A percentile compares a stretch with the other conserved stretches of the same genome.
Evolutionary conservation across 2,888 invertebrate species (phyloP).

Genomic region (Agriopis marginaria): DNA sequence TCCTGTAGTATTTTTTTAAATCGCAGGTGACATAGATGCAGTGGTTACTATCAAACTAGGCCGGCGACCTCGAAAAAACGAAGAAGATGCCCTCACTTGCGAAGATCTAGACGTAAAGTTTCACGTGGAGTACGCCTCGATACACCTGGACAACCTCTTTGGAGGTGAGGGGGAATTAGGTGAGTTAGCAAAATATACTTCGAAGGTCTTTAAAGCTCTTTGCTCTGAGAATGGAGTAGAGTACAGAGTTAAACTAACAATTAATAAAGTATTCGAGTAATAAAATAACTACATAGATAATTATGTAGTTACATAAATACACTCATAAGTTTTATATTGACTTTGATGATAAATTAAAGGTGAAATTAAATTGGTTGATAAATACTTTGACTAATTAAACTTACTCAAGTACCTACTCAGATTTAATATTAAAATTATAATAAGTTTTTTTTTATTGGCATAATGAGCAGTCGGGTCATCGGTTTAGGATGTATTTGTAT

Average conservation of each 20-base stretch:
- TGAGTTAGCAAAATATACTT: conserved; percentile 54
- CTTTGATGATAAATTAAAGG: not conserved
- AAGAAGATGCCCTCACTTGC: conserved; percentile 86
- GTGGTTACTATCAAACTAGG: conserved; percentile 87
- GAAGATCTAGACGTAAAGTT: conserved; percentile 89
- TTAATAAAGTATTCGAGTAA: too few relatives aligned
- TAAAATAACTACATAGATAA: too few relatives aligned
- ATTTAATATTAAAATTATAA: too few relatives aligned
- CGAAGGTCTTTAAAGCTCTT: not conserved
- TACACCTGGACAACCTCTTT: conserved; percentile 90
- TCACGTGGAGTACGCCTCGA: conserved; percentile 87
- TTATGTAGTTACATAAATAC: too few relatives aligned
- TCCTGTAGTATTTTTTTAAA: not conserved
- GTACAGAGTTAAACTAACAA: too few relatives aligned
- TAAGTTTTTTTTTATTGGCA: too few relatives aligned
- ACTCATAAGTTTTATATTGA: not conserved
- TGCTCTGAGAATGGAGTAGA: not conserved
- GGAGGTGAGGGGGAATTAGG: conserved; percentile 89
- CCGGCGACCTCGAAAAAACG: conserved; percentile 76
- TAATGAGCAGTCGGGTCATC: too few relatives aligned
- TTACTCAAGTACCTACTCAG: too few relatives aligned
- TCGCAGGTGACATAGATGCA: conserved; percentile 89
- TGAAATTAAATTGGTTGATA: too few relatives aligned
- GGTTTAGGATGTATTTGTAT: too few relatives aligned
- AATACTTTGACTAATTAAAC: too few relatives aligned